Conservation (phyloP, 1,140 invertebrate genomes). For the Drosophila athabasca region DNA sequence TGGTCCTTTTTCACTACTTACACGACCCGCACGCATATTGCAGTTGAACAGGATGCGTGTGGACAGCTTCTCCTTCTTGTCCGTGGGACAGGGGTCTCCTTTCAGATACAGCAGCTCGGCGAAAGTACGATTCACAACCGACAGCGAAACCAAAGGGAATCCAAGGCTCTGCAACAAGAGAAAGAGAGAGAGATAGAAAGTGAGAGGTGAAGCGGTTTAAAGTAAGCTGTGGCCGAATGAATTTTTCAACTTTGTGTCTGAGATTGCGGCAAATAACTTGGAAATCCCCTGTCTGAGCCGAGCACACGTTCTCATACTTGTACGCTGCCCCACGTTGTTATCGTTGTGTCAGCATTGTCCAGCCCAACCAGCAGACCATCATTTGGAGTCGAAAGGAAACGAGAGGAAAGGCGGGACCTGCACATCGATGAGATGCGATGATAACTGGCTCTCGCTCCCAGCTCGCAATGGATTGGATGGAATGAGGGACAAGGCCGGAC, state of each 20-base stretch:
- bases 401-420: slow-evolving; percentile 24
- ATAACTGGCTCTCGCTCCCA: slow-evolving; percentile 33
- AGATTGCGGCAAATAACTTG: slow-evolving; percentile 76
- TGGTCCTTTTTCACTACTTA: slow-evolving; percentile 60
- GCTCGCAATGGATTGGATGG: too few species aligned
- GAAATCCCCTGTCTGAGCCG: slow-evolving; percentile 60
- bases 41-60: slow-evolving; percentile 84
- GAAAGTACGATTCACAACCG: slow-evolving; percentile 66
- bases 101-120: slow-evolving; percentile 83
- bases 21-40: slow-evolving; percentile 78
- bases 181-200: neutral
- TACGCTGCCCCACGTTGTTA: slow-evolving; percentile 10
- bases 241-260: slow-evolving; percentile 64
- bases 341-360: slow-evolving; percentile 29
- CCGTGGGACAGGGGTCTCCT: slow-evolving; percentile 84
- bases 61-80: slow-evolving; percentile 76
- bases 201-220: slow-evolving; percentile 8
- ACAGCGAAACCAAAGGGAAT: slow-evolving; percentile 77
- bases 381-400: neutral
- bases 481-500: slow-evolving; percentile 14
- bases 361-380: slow-evolving; percentile 24
- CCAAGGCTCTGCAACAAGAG: slow-evolving; percentile 84
- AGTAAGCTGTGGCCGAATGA: slow-evolving; percentile 10
- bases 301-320: slow-evolving; percentile 48
- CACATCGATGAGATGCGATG: slow-evolving; percentile 48